Evolutionary conservation across 2,113 vertebrate genomes (phyloP).

Genomic region (Gila orcuttii): DNA sequence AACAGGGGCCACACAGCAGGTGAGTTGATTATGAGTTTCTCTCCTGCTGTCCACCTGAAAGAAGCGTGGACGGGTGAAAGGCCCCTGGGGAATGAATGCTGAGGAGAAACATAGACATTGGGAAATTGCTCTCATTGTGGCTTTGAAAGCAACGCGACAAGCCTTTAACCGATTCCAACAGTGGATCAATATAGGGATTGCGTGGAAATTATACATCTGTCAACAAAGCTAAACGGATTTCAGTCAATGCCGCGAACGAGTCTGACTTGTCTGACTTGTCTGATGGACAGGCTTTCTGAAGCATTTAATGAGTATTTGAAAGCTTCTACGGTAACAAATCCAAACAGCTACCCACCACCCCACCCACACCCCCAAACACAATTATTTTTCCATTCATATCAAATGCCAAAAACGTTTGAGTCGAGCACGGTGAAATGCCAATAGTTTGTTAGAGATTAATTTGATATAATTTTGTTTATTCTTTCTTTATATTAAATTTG

Average conservation of each 20-base stretch:
- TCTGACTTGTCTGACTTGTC: neutral
- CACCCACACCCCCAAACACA: conserved; percentile 7
- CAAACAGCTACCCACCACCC: conserved; percentile 24
- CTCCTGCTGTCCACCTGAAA: neutral
- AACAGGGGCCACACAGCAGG: conserved; percentile 93
- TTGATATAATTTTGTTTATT: conserved; percentile 16
- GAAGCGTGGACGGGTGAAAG: neutral
- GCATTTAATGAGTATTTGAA: conserved; percentile 45
- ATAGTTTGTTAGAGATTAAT: neutral
- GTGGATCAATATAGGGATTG: conserved; percentile 24
- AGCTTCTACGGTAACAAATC: conserved; percentile 27
- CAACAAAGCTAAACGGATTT: conserved; percentile 42
- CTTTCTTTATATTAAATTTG: conserved; percentile 19
- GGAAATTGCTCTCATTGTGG: conserved; percentile 38
- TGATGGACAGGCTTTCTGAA: conserved; percentile 42
- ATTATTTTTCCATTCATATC: conserved; percentile 22
- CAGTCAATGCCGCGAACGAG: conserved; percentile 15
- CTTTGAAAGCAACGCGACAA: conserved; percentile 67
- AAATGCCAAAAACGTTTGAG: conserved; percentile 27
- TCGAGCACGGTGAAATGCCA: neutral
- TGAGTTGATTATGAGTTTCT: conserved; percentile 37
- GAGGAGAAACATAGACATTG: neutral
- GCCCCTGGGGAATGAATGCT: neutral
- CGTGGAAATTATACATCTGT: conserved; percentile 46
- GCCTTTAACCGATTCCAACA: conserved; percentile 19